Evolutionary conservation across 2,797 vertebrate genomes (phyloP).

Genomic region (Clarias pachynema): DNA sequence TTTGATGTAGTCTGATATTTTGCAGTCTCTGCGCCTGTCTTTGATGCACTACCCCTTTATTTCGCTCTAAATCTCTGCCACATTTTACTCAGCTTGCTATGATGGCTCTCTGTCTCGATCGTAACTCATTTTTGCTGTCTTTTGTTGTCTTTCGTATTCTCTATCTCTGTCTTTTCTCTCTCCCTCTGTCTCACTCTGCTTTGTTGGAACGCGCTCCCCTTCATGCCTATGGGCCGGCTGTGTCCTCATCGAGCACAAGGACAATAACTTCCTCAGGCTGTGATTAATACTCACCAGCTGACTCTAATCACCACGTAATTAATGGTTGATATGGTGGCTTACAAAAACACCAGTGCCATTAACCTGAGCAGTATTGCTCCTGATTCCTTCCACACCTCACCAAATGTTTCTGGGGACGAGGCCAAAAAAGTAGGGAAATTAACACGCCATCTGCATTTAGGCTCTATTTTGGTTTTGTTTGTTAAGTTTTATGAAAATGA

Average conservation of each 20-base stretch:
- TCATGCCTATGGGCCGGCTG: slow-evolving; percentile 71
- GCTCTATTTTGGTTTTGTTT: slow-evolving; percentile 5
- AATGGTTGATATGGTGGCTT: slow-evolving; percentile 85
- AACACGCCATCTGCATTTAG: slow-evolving; percentile 39
- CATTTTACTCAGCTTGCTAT: slow-evolving; percentile 3
- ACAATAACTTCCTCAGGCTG: slow-evolving; percentile 79
- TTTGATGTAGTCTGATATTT: slow-evolving; percentile 2
- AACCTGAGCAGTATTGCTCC: slow-evolving; percentile 79
- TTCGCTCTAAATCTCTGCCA: background rate
- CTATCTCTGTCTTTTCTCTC: background rate
- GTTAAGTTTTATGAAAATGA: background rate
- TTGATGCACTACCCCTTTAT: background rate
- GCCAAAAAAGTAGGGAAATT: slow-evolving; percentile 35
- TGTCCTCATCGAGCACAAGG: slow-evolving; percentile 78
- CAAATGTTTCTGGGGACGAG: slow-evolving; percentile 66
- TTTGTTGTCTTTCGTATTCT: slow-evolving; percentile 4
- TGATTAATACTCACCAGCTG: slow-evolving; percentile 84
- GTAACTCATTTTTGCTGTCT: slow-evolving; percentile 14
- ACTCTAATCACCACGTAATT: slow-evolving; percentile 91
- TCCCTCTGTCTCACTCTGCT: slow-evolving; percentile 32
- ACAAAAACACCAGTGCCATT: slow-evolving; percentile 79
- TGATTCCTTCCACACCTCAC: slow-evolving; percentile 68
- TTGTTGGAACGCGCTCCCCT: slow-evolving; percentile 39
- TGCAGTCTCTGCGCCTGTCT: background rate
- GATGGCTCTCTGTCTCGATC: background rate